phyloP scores from a whole-genome alignment of 2,113 vertebrate genomes.

The Stegastes partitus region DNA sequence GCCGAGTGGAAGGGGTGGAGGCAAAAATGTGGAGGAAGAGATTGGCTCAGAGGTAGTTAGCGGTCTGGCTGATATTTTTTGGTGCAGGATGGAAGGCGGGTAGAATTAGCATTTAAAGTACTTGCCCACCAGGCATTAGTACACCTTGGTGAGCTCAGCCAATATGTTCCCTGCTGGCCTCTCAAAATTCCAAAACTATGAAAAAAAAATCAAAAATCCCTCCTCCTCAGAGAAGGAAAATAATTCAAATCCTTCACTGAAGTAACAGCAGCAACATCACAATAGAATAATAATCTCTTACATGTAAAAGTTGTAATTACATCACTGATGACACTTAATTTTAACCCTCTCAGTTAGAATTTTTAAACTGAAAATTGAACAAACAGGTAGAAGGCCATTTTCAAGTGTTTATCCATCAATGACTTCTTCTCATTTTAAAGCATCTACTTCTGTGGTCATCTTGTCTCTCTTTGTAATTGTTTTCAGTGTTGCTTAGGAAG shows the following conservation, averaged over 20 bases:
- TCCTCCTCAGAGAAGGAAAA: constrained; percentile 7
- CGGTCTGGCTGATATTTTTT: constrained; percentile 30
- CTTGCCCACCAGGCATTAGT: constrained; percentile 74
- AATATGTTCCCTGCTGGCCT: constrained; percentile 69
- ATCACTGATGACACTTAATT: too few relatives aligned
- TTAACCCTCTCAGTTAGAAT: too few relatives aligned
- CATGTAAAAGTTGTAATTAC: neutral
- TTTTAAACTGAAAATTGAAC: too few relatives aligned
- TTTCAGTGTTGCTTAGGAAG: too few relatives aligned
- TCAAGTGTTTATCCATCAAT: too few relatives aligned
- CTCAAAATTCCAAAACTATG: constrained; percentile 45
- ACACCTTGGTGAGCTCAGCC: constrained; percentile 78
- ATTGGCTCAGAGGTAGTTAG: constrained; percentile 73
- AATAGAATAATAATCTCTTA: neutral
- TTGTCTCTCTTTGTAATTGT: too few relatives aligned
- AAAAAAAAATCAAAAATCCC: constrained; percentile 1
- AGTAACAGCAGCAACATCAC: neutral
- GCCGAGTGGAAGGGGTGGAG: constrained; percentile 50
- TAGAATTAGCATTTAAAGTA: constrained; percentile 85
- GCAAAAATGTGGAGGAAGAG: constrained; percentile 57
- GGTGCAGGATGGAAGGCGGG: constrained; percentile 39
- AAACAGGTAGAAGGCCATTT: too few relatives aligned
- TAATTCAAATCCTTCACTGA: constrained; percentile 3
- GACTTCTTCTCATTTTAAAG: too few relatives aligned
- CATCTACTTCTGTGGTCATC: too few relatives aligned